phyloP scores from a whole-genome alignment of 30 jellyfish, hydroid and myxozoan species.

The Aurelia aurita complex sp. Pacific region DNA sequence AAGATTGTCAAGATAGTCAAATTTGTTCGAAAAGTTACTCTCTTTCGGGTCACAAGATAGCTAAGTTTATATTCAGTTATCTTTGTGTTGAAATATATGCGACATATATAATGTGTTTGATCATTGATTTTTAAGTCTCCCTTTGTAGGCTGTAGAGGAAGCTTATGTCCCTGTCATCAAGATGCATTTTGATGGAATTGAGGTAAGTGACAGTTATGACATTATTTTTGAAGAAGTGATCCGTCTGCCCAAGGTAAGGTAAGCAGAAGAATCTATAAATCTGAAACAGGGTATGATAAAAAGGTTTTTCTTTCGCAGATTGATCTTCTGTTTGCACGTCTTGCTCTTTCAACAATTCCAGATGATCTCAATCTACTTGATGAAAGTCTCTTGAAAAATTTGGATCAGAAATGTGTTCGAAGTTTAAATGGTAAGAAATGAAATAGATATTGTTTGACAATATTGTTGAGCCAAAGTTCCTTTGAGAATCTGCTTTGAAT shows the following conservation, averaged over 20 bases:
- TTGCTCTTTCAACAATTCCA: conserved; percentile 88
- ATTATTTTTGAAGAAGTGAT: not conserved
- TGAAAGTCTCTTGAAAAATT: conserved; percentile 81
- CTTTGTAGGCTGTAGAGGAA: conserved; percentile 92
- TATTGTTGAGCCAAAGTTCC: no score
- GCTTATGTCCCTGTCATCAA: conserved; percentile 99
- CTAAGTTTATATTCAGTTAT: no score
- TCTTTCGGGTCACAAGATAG: no score
- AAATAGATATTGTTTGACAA: no score
- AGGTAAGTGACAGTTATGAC: conserved; percentile 48
- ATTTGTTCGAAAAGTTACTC: no score
- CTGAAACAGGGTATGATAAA: no score
- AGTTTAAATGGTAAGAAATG: conserved; percentile 88
- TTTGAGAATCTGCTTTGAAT: no score
- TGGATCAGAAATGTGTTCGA: conserved; percentile 97
- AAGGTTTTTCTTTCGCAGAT: conserved; percentile 51
- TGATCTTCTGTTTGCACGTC: conserved; percentile 95
- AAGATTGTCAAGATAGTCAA: no score
- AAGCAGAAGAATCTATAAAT: no score
- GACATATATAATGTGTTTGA: not conserved
- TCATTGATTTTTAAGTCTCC: not conserved
- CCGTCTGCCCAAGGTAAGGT: not conserved
- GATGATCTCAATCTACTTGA: conserved; percentile 86
- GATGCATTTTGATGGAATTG: conserved; percentile 96
- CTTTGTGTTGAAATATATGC: no score